phyloP scores from a whole-genome alignment of 1,140 invertebrate species.

The Leptinotarsa lineolata region DNA sequence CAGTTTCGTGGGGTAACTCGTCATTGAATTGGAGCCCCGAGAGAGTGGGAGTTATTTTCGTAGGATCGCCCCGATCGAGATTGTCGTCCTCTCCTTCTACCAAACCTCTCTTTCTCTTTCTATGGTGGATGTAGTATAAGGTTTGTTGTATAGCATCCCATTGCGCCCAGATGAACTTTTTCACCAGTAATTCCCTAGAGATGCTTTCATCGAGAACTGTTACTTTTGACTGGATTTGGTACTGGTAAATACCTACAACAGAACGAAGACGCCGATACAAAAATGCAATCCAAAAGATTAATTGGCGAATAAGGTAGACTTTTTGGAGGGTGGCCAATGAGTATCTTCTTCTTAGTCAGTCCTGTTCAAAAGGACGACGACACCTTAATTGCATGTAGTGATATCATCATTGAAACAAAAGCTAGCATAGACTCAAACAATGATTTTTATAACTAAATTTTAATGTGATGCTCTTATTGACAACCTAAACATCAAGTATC shows the following conservation, averaged over 20 bases:
- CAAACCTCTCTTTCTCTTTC: conserved; percentile 67
- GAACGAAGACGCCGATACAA: too few relatives aligned
- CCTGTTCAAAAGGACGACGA: too few relatives aligned
- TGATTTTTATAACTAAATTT: too few relatives aligned
- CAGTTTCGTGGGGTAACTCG: conserved; percentile 81
- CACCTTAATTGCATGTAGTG: too few relatives aligned
- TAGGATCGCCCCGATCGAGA: conserved; percentile 56
- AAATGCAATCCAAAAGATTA: too few relatives aligned
- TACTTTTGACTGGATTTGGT: conserved; percentile 47
- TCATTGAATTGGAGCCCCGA: conserved; percentile 84
- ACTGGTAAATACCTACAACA: conserved; percentile 45
- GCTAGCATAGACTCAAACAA: too few relatives aligned
- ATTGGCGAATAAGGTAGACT: too few relatives aligned
- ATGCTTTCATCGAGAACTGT: conserved; percentile 49
- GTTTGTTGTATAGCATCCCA: conserved; percentile 79
- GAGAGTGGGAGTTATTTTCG: conserved; percentile 66
- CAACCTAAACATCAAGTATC: too few relatives aligned
- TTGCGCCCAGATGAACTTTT: conserved; percentile 79
- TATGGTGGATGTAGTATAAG: conserved; percentile 78
- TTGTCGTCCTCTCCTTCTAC: conserved; percentile 68
- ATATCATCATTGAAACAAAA: too few relatives aligned
- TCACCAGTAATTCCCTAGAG: conserved; percentile 68
- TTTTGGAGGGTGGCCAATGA: too few relatives aligned
- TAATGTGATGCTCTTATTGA: too few relatives aligned
- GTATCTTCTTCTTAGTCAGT: too few relatives aligned